Evolutionary conservation across 2,797 vertebrate species (phyloP).

Genomic region (Pachyuromys duprasi): DNA sequence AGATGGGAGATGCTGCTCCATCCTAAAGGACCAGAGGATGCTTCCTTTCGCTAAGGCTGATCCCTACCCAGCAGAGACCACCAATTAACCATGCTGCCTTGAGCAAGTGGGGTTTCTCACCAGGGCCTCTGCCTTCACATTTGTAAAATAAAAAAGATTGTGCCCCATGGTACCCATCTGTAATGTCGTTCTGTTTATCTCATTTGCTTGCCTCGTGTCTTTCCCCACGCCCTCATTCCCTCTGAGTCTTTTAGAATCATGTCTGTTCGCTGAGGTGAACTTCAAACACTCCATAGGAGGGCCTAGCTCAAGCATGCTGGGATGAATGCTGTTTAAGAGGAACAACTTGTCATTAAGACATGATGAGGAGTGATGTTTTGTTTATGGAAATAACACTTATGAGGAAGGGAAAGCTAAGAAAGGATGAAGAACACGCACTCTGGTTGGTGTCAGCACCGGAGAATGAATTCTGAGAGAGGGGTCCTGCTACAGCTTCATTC

Average conservation of each 20-base stretch:
- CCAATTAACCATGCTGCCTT: not conserved
- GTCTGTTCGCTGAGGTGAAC: not conserved
- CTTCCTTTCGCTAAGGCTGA: not conserved
- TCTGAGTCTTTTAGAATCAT: not conserved
- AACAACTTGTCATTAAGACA: conserved; percentile 5
- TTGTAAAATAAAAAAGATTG: conserved; percentile 29
- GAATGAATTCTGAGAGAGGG: not conserved
- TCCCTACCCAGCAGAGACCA: not conserved
- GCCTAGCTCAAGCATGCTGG: not conserved
- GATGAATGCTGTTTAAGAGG: not conserved
- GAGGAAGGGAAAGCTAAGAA: not conserved
- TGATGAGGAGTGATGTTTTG: not conserved
- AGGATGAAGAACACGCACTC: accelerated
- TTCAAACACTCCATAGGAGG: not conserved
- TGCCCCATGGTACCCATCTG: not conserved
- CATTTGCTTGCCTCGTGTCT: not conserved
- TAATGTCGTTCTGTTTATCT: not conserved
- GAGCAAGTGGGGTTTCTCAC: not conserved
- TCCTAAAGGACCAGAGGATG: not conserved
- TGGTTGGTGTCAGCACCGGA: accelerated
- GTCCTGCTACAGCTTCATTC: not conserved
- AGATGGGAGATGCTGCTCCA: not conserved
- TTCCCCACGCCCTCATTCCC: not conserved
- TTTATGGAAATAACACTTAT: not conserved
- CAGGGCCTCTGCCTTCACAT: not conserved